Evolutionary conservation across 1,140 invertebrate species (phyloP).

Genomic region (Macrosteles quadrilineatus): DNA sequence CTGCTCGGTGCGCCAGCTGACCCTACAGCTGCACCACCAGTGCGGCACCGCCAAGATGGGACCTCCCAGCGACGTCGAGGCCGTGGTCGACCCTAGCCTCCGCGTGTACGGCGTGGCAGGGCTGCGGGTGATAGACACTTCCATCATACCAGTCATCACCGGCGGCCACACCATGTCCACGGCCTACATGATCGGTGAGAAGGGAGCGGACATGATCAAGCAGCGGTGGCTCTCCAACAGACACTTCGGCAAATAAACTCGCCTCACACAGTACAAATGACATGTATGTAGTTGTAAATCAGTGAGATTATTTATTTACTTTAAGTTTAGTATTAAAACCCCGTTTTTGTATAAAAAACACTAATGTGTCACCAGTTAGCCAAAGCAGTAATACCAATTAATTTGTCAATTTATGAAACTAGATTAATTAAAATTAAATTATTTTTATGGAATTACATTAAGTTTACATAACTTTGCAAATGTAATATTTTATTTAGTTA

Average conservation of each 20-base stretch:
- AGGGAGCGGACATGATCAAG: slow-evolving; percentile 78
- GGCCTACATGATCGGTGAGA: slow-evolving; percentile 85
- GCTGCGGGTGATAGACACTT: slow-evolving; percentile 73
- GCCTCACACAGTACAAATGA: background rate
- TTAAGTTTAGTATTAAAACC: too few species aligned
- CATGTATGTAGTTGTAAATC: too few species aligned
- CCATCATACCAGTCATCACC: slow-evolving; percentile 72
- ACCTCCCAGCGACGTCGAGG: slow-evolving; percentile 57
- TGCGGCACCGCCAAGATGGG: slow-evolving; percentile 64
- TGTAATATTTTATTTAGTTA: too few species aligned
- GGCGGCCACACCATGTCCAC: slow-evolving; percentile 72
- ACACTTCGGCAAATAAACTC: background rate
- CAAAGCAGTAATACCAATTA: too few species aligned
- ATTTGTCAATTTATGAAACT: too few species aligned
- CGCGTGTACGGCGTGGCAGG: slow-evolving; percentile 66
- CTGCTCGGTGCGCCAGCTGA: slow-evolving; percentile 66
- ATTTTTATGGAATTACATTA: too few species aligned
- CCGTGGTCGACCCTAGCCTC: slow-evolving; percentile 58
- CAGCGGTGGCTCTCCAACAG: slow-evolving; percentile 52
- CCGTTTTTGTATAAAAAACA: too few species aligned
- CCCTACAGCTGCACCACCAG: slow-evolving; percentile 66
- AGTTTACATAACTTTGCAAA: too few species aligned
- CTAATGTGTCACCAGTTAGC: too few species aligned
- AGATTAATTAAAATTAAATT: too few species aligned
- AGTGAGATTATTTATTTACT: too few species aligned